Evolutionary conservation across 2,797 vertebrate species (phyloP).

Genomic region (Hippoglossus hippoglossus): DNA sequence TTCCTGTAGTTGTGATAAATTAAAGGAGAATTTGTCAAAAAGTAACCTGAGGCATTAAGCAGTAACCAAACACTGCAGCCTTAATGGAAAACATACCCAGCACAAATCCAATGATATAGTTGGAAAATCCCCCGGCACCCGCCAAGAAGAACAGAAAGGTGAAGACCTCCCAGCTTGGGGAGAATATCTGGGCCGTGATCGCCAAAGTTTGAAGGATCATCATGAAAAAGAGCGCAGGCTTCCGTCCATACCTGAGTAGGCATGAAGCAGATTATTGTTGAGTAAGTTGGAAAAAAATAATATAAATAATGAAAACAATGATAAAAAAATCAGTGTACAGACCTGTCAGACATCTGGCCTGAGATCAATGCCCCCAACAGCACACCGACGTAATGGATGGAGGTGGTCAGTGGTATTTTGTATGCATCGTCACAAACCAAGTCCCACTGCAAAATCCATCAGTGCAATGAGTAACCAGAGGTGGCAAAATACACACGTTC

Average conservation of each 20-base stretch:
- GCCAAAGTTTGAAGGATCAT: constrained; percentile 89
- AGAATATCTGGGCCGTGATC: constrained; percentile 89
- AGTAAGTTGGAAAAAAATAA: not conserved
- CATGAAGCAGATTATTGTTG: constrained; percentile 1
- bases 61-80: not conserved
- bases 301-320: not conserved
- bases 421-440: constrained; percentile 70
- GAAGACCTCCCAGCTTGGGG: constrained; percentile 90
- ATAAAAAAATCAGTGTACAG: not conserved
- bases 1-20: constrained; percentile 74
- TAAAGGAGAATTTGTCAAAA: not conserved
- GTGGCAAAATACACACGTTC: no score
- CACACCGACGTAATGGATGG: constrained; percentile 67
- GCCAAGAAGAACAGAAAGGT: constrained; percentile 85
- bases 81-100: constrained; percentile 82
- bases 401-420: constrained; percentile 68
- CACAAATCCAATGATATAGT: constrained; percentile 91
- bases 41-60: no score
- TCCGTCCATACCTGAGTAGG: constrained; percentile 87
- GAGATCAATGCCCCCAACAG: constrained; percentile 63
- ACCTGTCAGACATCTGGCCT: constrained; percentile 75
- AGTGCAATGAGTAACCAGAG: not conserved
- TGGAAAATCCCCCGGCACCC: constrained; percentile 90
- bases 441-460: constrained; percentile 67
- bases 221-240: constrained; percentile 86